Conservation (phyloP, 2,113 vertebrate genomes). For the Sebastes fasciatus region DNA sequence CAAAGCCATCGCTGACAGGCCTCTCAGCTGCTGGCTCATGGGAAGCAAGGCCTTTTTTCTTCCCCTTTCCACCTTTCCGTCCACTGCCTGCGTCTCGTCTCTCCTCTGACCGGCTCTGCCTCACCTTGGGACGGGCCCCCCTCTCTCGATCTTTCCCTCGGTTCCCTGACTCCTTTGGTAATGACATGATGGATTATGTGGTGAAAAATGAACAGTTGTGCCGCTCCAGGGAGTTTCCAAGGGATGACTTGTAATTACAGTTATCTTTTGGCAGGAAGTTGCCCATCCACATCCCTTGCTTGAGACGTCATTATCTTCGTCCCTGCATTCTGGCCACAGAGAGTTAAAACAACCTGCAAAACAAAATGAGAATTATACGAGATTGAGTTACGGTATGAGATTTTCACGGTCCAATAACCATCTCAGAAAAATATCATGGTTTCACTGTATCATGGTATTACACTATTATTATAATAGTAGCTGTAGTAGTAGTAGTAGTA, state of each 20-base stretch:
- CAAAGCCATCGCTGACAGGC: constrained; percentile 84
- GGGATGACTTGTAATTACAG: constrained; percentile 31
- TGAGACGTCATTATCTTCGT: constrained; percentile 18
- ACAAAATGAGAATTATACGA: constrained; percentile 30
- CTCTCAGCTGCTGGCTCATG: constrained; percentile 70
- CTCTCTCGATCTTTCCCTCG: constrained; percentile 79
- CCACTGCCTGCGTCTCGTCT: constrained; percentile 71
- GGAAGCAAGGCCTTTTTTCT: constrained; percentile 79
- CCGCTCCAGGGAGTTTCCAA: constrained; percentile 20
- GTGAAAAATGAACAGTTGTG: constrained; percentile 16
- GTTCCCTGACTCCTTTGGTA: constrained; percentile 77
- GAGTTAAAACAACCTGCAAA: constrained; percentile 58
- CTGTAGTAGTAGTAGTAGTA: too few species aligned
- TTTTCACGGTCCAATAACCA: too few species aligned
- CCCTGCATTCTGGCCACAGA: constrained; percentile 3
- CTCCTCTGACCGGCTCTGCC: constrained; percentile 84
- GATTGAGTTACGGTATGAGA: too few species aligned
- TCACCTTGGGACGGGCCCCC: constrained; percentile 86
- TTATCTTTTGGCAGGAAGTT: constrained; percentile 21
- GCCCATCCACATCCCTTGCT: constrained; percentile 35
- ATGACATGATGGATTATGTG: constrained; percentile 77
- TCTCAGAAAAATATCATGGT: too few species aligned
- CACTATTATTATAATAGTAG: too few species aligned
- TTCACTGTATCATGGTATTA: too few species aligned
- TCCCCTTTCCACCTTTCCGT: constrained; percentile 73